Evolutionary conservation across 2,797 vertebrate species (phyloP), one percentile per base, ranked within the genome.

Genomic region (Leuciscus waleckii): DNA sequence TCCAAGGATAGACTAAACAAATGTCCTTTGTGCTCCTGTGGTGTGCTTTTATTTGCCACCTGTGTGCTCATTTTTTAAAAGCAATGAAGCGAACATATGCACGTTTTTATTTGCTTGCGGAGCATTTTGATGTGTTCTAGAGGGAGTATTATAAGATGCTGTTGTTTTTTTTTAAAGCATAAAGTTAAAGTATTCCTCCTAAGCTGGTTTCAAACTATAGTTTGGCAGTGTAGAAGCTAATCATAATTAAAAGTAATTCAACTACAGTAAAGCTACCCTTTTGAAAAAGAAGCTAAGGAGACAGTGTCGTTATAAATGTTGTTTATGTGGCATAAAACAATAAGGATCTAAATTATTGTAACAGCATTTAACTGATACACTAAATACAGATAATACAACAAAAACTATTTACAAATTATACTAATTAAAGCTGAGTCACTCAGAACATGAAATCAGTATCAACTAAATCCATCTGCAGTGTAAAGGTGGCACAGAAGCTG

Each of bases 1-100:
- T 67, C 73, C 26, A 37, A 58, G 46, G 79, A 77, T 46, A 46
- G 82, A 51, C 73, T 74, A 81, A 82, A 75, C 82, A 86, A 84
- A 84, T 81, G 65, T 43, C 73, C 67, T 71, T 82, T 73, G 74
- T 77, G 67, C 71, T 74, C 35, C 78, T 68, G 68, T 43, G 43
- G 16, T 58, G 81, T 76, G 70, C 68, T 84, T 49, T 54, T 71
- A 61, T 76, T 67, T 65, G 32, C 71, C 73, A 67, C 41, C 73
- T 69, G 63, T 29, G 43, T 49, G 49, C 17, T 80, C 7, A 39
- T 43, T 41, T 75, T 65, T 54, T 39, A n/a, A 14, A 77, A 68
- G 82, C 82, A 76, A 67, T 77, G 73, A 68, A 77, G 82, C 13
- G 10, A 41, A 29, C 23, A 29, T 69, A 41, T 54, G 74, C 46